Evolutionary conservation across 2,888 invertebrate species (phyloP), one percentile per base, ranked within the genome.

Genomic region (Heliothis peltigera): DNA sequence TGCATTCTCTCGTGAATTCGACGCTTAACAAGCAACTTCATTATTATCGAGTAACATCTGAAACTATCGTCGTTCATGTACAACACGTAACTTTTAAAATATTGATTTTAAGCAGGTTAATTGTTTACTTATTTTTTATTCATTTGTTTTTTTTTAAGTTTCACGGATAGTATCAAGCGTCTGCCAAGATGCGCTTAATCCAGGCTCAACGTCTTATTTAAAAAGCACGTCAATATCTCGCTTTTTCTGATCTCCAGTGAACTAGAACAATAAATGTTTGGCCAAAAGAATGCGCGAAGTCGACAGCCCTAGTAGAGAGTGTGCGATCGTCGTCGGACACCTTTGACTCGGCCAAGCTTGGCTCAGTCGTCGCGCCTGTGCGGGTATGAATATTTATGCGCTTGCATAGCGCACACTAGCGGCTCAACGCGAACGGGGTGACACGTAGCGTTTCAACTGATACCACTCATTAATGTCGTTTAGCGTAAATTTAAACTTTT

Each of bases 401-500:
- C 79, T 80, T 83, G 81, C 87, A 88, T 84, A 87, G 82, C 84
- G 78, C 83, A 86, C 81, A 82, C 79, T 74, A 65, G 62, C 65
- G 53, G 63, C 78, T 69, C 65, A 61, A 67, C 77, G 77, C 83
- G 80, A 83, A 83, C 85, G 84, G 83, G 83, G 74, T 77, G 81
- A 81, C 82, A 81, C 66, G 65, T 78, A 84, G 85, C 86, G 83
- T 87, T 88, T 83, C 81, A 84, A 83, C 85, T 80, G 81, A 82
- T 83, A 84, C 82, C 84, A 84, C 87, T 91, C 90, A 92, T 92
- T 92, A 92, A 89, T 91, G 91, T 90, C 88, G 79, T 87, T 91
- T 90, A 89, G 84, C 86, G 89, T 89, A 89, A 90, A 90, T 90
- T 90, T 90, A 89, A 92, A 88, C 88, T 91, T 91, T 91, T 90